Evolutionary conservation across 1,140 invertebrate genomes (phyloP), one percentile per base, ranked within the genome.

Genomic region (Drosophila paulistorum): DNA sequence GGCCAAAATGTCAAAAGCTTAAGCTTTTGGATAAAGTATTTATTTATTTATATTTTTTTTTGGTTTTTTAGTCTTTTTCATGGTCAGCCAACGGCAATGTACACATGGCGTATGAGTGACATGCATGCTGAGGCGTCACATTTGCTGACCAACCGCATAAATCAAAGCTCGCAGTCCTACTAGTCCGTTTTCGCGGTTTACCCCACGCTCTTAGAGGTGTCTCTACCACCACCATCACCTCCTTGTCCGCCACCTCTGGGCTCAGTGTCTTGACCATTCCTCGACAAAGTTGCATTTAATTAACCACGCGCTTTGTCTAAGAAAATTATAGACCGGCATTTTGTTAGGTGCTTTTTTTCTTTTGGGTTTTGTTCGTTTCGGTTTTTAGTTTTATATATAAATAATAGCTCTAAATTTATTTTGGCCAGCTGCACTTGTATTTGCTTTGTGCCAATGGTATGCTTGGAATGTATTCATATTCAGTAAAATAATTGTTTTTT

Each of bases 111-210:
- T 71, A 86, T 86, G 83, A 86, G 83, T 86, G 82, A 87, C 83
- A 81, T 89, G 84, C 83, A 87, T 83, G 84, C 77, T 87, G 83
- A 87, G 83, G 83, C 83, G 83, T 87, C 83, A 87, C 77, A 83
- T 89, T 83, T 89, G 62, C 70, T 82, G 59, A 69, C 84, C 84
- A 62, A 65, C 64, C 69, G 74, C 83, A 89, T 87, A 89, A 87
- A 87, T 87, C 83, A 86, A 87, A 26, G 82, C 70, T 60, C 62
- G 71, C 80, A 69, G 77, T 51, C 45, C 81, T 72, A 70, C 55
- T 59, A 45, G 51, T 48, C 5, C 57, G 45, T 60, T 23, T 39
- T 26, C 35, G 30, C 48, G 45, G 17, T 51, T 51, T 55, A 69
- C 63, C 75, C 79, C 78, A 76, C 73, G 81, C 81, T 71, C 64